Conservation (phyloP, 2,797 vertebrate genomes). For the Onychomys leucogaster region DNA sequence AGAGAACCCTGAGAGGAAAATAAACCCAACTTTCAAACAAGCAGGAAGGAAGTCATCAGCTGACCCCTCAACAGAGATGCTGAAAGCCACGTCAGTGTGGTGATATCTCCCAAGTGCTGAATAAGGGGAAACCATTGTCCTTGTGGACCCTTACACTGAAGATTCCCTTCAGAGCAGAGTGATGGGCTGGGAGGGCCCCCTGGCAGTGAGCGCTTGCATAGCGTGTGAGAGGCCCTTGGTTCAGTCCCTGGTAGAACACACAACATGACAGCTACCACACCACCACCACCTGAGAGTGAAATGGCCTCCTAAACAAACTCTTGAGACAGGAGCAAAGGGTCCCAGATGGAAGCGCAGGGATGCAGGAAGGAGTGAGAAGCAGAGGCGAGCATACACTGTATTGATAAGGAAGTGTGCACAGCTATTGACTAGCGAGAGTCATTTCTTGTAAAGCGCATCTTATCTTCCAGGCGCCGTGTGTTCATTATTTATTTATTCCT, state of each 20-base stretch:
- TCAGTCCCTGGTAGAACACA: not conserved
- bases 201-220: not conserved
- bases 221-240: not conserved
- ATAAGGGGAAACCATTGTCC: not conserved
- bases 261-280: not conserved
- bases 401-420: no score
- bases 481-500: not conserved
- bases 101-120: not conserved
- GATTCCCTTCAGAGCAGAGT: not conserved
- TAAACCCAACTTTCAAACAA: not conserved
- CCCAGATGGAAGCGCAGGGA: not conserved
- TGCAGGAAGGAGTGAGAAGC: not conserved
- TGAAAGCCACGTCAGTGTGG: not conserved
- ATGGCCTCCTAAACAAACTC: not conserved
- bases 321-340: not conserved
- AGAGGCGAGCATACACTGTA: rapidly evolving
- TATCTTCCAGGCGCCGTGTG: not conserved
- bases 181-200: no score
- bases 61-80: not conserved
- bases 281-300: not conserved
- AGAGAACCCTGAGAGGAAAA: not conserved
- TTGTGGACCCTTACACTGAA: not conserved
- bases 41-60: not conserved
- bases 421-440: not conserved
- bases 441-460: not conserved